These are phyloP conservation scores for Hassar affinis DNA, from an alignment of 2,113 vertebrate genomes.

Conservation along the genomic window DNA sequence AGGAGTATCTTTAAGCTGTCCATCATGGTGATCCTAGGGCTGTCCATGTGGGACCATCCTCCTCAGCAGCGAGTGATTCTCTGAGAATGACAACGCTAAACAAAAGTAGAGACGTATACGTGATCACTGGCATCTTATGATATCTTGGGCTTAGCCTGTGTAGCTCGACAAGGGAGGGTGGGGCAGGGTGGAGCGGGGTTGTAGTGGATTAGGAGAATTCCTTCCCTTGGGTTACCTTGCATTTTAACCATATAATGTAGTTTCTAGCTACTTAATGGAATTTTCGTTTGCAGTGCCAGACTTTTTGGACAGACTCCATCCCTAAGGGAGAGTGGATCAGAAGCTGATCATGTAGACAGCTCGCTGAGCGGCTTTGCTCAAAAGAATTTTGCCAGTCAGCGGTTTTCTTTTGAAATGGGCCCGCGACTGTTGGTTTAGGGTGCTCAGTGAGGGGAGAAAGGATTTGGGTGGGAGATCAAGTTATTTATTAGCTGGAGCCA, in stretches of 20 bases:
- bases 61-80: too few relatives aligned
- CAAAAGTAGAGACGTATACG: too few relatives aligned
- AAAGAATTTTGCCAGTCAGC: constrained; percentile 75
- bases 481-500: constrained; percentile 75
- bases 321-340: constrained; percentile 66
- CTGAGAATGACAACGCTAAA: too few relatives aligned
- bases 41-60: too few relatives aligned
- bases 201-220: neutral
- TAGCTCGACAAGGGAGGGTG: too few relatives aligned
- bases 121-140: too few relatives aligned
- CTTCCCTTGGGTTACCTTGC: neutral
- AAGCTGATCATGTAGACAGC: constrained; percentile 64
- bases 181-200: too few relatives aligned
- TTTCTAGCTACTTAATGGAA: constrained; percentile 11
- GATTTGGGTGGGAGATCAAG: constrained; percentile 74
- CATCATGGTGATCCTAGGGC: too few relatives aligned
- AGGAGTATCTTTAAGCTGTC: too few relatives aligned
- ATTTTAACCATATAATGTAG: neutral
- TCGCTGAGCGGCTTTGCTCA: constrained; percentile 61
- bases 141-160: too few relatives aligned
- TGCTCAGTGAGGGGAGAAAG: constrained; percentile 70
- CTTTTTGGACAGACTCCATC: constrained; percentile 48
- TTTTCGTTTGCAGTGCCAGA: neutral
- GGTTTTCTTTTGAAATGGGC: constrained; percentile 70
- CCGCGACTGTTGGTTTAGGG: constrained; percentile 73